Evolutionary conservation across 2,797 vertebrate species (phyloP).

Genomic region (Selene dorsalis): DNA sequence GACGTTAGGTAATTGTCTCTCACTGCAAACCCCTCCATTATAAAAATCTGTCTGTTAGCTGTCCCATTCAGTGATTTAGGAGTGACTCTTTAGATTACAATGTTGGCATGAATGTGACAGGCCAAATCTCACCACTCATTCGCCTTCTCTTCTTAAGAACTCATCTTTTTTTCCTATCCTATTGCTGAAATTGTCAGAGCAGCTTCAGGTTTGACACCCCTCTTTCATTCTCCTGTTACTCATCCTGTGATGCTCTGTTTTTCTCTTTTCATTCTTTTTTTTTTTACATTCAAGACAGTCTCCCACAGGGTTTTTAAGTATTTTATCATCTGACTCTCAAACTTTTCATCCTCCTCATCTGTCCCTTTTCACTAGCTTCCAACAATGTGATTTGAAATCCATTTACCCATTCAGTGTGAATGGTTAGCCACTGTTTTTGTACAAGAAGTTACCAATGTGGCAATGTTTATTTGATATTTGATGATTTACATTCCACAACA

Average conservation of each 20-base stretch:
- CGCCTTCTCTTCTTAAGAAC: constrained; percentile 46
- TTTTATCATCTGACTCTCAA: constrained; percentile 41
- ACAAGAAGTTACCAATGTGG: constrained; percentile 10
- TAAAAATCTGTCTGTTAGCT: constrained; percentile 63
- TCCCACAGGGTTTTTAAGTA: constrained; percentile 31
- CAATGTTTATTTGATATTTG: constrained; percentile 31
- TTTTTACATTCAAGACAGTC: constrained; percentile 15
- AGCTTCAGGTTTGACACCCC: constrained; percentile 48
- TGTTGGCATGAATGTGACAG: constrained; percentile 34
- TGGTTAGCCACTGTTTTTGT: background rate
- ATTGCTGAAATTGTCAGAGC: constrained; percentile 49
- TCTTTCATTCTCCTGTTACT: constrained; percentile 41
- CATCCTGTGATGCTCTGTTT: constrained; percentile 18
- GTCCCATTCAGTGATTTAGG: constrained; percentile 62
- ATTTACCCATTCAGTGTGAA: constrained; percentile 14
- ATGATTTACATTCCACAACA: constrained; percentile 21
- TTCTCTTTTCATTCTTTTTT: constrained; percentile 1
- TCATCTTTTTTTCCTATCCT: constrained; percentile 41
- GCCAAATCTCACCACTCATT: constrained; percentile 40
- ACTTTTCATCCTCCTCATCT: constrained; percentile 26
- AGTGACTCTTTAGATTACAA: constrained; percentile 70
- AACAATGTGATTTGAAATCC: constrained; percentile 37
- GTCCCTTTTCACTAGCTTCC: constrained; percentile 22
- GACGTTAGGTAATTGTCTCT: constrained; percentile 80
- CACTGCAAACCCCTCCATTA: constrained; percentile 66